Conservation (phyloP, 2,797 vertebrate species). For the Orientallactaga sibirica region DNA sequence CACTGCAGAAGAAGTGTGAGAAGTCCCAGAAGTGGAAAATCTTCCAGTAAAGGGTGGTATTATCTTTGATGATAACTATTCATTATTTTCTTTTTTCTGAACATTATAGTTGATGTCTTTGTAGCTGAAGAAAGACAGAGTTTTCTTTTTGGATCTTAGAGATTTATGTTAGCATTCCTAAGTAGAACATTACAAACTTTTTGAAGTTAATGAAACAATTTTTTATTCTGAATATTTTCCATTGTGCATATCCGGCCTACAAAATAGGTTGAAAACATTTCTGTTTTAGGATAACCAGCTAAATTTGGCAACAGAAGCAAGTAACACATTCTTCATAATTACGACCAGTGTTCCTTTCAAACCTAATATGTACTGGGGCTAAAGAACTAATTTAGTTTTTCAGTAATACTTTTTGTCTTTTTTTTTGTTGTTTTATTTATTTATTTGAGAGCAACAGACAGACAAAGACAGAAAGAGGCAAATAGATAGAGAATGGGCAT, state of each 20-base stretch:
- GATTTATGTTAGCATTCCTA: conserved; percentile 69
- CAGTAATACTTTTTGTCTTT: conserved; percentile 67
- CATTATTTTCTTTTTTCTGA: conserved; percentile 57
- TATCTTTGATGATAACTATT: conserved; percentile 42
- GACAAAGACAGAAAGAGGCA: too few species aligned
- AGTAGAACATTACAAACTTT: conserved; percentile 74
- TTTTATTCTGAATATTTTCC: conserved; percentile 84
- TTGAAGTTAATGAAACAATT: conserved; percentile 83
- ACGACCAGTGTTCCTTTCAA: conserved; percentile 84
- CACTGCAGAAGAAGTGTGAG: conserved; percentile 31
- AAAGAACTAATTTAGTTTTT: conserved; percentile 77
- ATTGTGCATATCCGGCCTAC: conserved; percentile 79
- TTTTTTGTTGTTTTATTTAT: too few species aligned
- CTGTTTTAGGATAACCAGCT: conserved; percentile 86
- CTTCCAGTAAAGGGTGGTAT: conserved; percentile 46
- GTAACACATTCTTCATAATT: conserved; percentile 84
- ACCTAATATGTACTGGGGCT: conserved; percentile 74
- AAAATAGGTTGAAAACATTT: conserved; percentile 79
- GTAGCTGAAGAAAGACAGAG: conserved; percentile 2
- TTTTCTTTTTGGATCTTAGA: conserved; percentile 51
- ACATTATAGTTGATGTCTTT: conserved; percentile 50
- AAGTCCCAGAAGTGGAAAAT: conserved; percentile 46
- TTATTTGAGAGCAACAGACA: too few species aligned
- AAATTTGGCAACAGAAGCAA: conserved; percentile 87
- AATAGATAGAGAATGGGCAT: too few species aligned